Evolutionary conservation across 2,113 vertebrate species (phyloP), one percentile per base, ranked within the genome.

Genomic region (Guaruba guarouba): DNA sequence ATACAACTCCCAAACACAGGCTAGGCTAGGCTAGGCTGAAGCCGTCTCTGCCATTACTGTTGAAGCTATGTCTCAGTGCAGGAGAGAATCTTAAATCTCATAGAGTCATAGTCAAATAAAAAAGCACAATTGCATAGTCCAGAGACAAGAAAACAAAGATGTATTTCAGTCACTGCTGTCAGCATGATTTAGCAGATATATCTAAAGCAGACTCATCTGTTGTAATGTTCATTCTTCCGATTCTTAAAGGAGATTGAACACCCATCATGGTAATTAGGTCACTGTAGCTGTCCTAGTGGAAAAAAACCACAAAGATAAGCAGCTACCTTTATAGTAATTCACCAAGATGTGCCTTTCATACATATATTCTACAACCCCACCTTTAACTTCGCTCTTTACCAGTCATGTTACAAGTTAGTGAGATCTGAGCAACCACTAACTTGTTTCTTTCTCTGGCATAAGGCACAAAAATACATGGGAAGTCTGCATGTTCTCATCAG

Each of bases 111-210:
- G 76, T 66, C 55, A 91, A 70, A 67, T 71, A 55, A 90, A 90
- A 93, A 82, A 85, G 54, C 54, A 80, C 24, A 69, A 15, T 66
- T 76, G 29, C 35, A 1, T 55, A 55, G 71, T 57, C n/a, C 20
- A 49, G n/a, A 76, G 54, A 37, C 41, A 85, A 79, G 81, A 67
- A 73, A 85, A 39, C 37, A 69, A 61, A 68, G 28, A 83, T 43
- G 37, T 11, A 69, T 88, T 93, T 88, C 61, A 61, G 20, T 46
- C 46, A 29, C 39, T 86, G 46, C 46, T 23, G 37, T 90, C 51
- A 75, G 46, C 73, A 31, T 80, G 86, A 70, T 80, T 90, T 83
- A 87, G 35, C 86, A 76, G 41, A 55, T 92, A 24, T 10, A 43
- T 76, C 29, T 43, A 39, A 52, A 71, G 46, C 29, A 80, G 31